Evolutionary conservation across 2,888 invertebrate species (phyloP), one percentile per base, ranked within the genome.

Genomic region (Xanthia icteritia): DNA sequence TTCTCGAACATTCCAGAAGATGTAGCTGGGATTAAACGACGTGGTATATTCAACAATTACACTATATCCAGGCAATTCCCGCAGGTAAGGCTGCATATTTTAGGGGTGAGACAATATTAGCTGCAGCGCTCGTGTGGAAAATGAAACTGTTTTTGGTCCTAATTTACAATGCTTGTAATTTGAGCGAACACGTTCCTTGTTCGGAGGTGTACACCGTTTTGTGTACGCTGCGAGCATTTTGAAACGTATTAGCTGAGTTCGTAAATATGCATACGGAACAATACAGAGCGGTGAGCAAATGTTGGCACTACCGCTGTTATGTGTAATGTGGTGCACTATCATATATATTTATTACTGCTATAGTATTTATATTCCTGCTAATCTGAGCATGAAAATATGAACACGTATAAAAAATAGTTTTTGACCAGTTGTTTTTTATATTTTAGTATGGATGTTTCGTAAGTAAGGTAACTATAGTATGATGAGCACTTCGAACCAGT

Each of bases 81-180:
- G 92, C 96, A 96, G 96, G 96, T 96, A 94, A 94, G 93, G 89
- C 92, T 94, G 95, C 94, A 95, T 96, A 95, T 95, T 95, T 96
- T 91, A 95, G 92, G 90, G 92, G 92, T 93, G 94, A 96, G 96
- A 96, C 96, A 95, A 95, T 96, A 96, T 96, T 96, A 96, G 95
- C 94, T 93, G 94, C 94, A 93, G 97, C 97, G 96, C 97, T 97
- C 97, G 97, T 95, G 97, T 96, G 97, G 97, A 97, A 97, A 96
- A 95, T 93, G 94, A 95, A 94, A 95, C 95, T 94, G 95, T 94
- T 95, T 95, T 96, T 95, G 94, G 94, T 93, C 90, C 92, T 95
- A 95, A 96, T 95, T 96, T 95, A 96, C 94, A 94, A 93, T 92
- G 94, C 91, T 91, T 92, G 93, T 94, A 93, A 94, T 94, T 94